A percentile compares a stretch with the other conserved stretches of the same genome.
These are phyloP conservation scores for Protomyctophum bolini DNA, from an alignment of 2,113 vertebrate genomes.

Conservation along the genomic window DNA sequence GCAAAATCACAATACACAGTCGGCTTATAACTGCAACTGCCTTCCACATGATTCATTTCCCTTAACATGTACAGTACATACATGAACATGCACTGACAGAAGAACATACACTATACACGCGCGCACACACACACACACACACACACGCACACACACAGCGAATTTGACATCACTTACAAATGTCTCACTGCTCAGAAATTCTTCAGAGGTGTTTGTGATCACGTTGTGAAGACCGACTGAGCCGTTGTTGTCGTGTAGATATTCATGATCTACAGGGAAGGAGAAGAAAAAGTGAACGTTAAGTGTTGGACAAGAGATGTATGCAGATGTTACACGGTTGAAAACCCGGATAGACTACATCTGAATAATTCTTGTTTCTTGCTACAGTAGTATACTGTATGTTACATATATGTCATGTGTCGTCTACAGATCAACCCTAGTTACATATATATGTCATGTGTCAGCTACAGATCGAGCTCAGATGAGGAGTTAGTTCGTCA, in stretches of 20 bases:
- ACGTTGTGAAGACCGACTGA: conserved; percentile 80
- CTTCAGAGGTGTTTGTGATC: conserved; percentile 39
- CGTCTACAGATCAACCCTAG: too few species aligned
- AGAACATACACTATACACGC: neutral
- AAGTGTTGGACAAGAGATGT: neutral
- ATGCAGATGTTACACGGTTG: too few species aligned
- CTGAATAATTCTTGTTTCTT: too few species aligned
- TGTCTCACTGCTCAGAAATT: conserved; percentile 78
- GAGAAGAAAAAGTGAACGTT: neutral
- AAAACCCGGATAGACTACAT: too few species aligned
- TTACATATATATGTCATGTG: too few species aligned
- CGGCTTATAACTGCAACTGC: too few species aligned
- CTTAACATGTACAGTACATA: neutral
- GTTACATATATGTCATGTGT: too few species aligned
- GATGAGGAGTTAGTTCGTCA: too few species aligned
- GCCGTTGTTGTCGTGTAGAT: conserved; percentile 69
- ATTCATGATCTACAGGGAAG: conserved; percentile 68
- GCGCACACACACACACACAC: neutral
- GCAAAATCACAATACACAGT: too few species aligned
- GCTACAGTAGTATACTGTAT: too few species aligned
- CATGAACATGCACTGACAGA: neutral
- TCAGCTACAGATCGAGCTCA: too few species aligned
- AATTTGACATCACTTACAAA: conserved; percentile 78
- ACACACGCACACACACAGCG: neutral
- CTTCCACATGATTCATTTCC: too few species aligned